Conservation (phyloP, 2,113 vertebrate genomes). For the Stomatorhinus ivindoensis region DNA sequence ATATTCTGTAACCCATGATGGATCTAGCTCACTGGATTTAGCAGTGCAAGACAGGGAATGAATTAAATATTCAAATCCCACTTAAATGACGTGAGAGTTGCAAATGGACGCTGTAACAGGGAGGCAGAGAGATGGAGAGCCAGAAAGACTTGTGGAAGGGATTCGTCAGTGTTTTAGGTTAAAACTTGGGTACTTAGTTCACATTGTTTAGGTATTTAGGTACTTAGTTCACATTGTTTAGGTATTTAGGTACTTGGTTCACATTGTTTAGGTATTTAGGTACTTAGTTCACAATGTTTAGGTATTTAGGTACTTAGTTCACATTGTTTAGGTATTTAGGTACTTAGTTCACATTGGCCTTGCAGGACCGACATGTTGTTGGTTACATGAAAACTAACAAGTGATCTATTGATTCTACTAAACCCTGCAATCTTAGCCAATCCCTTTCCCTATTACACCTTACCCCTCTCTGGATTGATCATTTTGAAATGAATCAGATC, state of each 20-base stretch:
- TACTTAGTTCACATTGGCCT: not conserved
- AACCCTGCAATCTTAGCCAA: not conserved
- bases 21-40: not conserved
- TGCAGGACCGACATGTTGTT: not conserved
- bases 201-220: no score
- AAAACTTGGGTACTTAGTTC: not conserved
- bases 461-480: not conserved
- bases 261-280: not conserved
- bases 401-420: not conserved
- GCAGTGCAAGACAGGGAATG: not conserved
- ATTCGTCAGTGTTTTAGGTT: not conserved
- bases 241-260: no score
- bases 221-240: no score
- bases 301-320: not conserved
- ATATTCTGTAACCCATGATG: not conserved
- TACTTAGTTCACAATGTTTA: not conserved
- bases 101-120: not conserved
- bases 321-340: not conserved
- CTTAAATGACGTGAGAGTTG: not conserved
- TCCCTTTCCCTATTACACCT: not conserved
- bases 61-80: not conserved
- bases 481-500: not conserved
- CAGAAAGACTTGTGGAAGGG: not conserved
- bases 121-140: not conserved
- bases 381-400: not conserved